A percentile compares a stretch with the other conserved stretches of the same genome.
Evolutionary conservation across 2,113 vertebrate genomes (phyloP).

Genomic region (Scopus umbretta): DNA sequence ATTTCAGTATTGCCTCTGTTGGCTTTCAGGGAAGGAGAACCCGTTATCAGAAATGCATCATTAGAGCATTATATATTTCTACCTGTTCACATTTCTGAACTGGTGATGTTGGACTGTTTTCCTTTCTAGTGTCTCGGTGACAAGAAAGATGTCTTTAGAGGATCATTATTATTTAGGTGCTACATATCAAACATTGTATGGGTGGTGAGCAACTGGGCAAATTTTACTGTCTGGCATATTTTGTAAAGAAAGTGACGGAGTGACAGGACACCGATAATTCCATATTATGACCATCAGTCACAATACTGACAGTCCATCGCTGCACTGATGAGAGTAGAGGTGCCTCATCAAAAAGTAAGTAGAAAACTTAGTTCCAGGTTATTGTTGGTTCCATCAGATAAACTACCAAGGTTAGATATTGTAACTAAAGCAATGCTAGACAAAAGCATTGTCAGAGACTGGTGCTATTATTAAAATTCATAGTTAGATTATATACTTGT

Average conservation of each 20-base stretch:
- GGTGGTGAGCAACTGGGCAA: not conserved
- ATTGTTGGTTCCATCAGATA: not conserved
- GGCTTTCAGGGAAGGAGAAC: not conserved
- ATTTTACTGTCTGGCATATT: not conserved
- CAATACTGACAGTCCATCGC: fast-evolving
- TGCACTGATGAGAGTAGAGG: not conserved
- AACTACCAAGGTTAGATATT: not conserved
- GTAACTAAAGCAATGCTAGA: not conserved
- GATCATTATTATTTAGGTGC: not conserved
- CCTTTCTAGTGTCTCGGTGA: not conserved
- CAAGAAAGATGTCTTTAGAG: not conserved
- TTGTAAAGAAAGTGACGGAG: not conserved
- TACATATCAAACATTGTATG: not conserved
- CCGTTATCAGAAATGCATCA: not conserved
- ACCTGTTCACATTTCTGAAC: not conserved
- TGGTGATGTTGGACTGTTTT: not conserved
- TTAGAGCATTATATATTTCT: not conserved
- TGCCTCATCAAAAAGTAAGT: not conserved
- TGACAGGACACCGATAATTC: not conserved
- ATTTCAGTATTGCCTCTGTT: not conserved
- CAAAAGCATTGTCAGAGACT: not conserved
- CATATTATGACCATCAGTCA: not conserved
- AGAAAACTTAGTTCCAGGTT: not conserved
- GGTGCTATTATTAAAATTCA: not conserved
- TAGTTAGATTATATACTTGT: not conserved